Evolutionary conservation across 1,140 invertebrate species (phyloP).

Genomic region (Heterodera schachtii): DNA sequence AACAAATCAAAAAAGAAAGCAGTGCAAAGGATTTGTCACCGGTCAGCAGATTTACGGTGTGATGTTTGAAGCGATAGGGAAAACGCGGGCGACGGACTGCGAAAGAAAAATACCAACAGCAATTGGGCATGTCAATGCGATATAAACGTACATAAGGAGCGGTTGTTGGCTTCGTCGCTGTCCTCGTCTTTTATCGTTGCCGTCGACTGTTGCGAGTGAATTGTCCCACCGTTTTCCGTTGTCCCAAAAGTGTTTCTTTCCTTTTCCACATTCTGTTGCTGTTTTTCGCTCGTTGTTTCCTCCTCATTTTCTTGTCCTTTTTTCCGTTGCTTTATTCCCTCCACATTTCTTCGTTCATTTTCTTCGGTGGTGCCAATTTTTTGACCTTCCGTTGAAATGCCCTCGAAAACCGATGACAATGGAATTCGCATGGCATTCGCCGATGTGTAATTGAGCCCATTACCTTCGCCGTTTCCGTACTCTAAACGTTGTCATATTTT

Average conservation of each 20-base stretch:
- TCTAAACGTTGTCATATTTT: background rate
- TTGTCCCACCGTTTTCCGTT: background rate
- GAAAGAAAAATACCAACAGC: slow-evolving; percentile 2
- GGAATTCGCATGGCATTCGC: background rate
- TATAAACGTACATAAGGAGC: background rate
- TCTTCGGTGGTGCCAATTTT: background rate
- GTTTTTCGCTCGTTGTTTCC: slow-evolving; percentile 9
- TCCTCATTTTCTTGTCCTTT: too few species aligned
- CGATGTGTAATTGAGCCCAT: background rate
- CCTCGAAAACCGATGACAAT: background rate
- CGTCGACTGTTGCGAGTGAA: background rate
- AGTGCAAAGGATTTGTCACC: slow-evolving; percentile 31
- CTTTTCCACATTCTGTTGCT: slow-evolving; percentile 8
- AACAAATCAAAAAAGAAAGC: too few species aligned
- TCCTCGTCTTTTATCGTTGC: slow-evolving; percentile 39
- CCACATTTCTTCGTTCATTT: background rate
- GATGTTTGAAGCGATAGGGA: slow-evolving; percentile 65
- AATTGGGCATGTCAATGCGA: background rate
- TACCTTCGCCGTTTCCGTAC: background rate
- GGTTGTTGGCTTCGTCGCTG: background rate
- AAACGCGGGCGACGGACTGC: slow-evolving; percentile 58
- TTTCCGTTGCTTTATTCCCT: too few species aligned
- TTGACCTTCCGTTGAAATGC: background rate
- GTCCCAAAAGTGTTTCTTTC: background rate
- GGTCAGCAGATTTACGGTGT: slow-evolving; percentile 63